Conservation (phyloP, 2,888 invertebrate genomes). For the Metacarcinus magister region DNA sequence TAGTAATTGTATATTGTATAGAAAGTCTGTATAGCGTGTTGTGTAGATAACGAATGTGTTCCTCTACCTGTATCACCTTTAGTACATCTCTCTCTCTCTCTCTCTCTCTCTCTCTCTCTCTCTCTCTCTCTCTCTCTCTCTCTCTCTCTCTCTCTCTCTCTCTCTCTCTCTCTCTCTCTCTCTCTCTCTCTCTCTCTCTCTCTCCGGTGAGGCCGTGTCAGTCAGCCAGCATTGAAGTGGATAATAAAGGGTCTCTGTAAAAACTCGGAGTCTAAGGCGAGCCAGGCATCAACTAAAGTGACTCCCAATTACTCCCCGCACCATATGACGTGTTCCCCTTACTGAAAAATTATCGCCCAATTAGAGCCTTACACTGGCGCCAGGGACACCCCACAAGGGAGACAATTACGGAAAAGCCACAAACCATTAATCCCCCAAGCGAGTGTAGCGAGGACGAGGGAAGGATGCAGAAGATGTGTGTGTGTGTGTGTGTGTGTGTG, state of each 20-base stretch:
- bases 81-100: background rate
- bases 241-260: background rate
- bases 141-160: too few species aligned
- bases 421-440: background rate
- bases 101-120: background rate
- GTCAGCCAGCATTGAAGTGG: background rate
- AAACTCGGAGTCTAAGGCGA: background rate
- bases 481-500: too few species aligned
- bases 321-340: constrained; percentile 11
- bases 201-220: background rate
- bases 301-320: constrained; percentile 12
- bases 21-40: background rate
- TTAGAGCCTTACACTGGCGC: constrained; percentile 29
- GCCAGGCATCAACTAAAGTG: background rate
- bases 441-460: background rate
- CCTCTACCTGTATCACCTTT: background rate
- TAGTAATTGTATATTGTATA: background rate
- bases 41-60: background rate
- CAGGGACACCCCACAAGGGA: constrained; percentile 28
- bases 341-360: constrained; percentile 45
- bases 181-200: background rate
- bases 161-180: too few species aligned
- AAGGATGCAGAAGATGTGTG: background rate
- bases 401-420: constrained; percentile 28
- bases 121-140: too few species aligned